Evolutionary conservation across 2,113 vertebrate genomes (phyloP).

Genomic region (Pithys albifrons): DNA sequence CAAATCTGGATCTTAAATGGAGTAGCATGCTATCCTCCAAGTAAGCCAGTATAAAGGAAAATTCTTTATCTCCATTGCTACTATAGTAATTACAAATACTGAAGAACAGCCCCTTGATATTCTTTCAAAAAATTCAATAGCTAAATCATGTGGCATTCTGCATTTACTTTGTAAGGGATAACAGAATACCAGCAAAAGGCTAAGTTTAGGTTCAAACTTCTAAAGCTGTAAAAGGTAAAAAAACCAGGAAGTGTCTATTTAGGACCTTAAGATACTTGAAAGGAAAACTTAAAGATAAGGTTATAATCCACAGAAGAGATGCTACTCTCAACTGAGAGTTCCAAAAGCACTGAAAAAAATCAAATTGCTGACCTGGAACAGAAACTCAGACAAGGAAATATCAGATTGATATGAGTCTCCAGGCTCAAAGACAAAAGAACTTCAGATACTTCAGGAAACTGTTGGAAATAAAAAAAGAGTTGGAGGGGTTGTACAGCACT

Average conservation of each 20-base stretch:
- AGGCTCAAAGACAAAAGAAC: neutral
- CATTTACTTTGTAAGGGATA: neutral
- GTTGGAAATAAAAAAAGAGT: neutral
- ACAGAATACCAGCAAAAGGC: neutral
- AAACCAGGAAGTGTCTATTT: neutral
- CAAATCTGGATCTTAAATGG: neutral
- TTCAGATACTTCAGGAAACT: neutral
- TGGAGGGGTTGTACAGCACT: neutral
- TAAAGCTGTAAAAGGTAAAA: neutral
- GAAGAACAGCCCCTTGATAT: neutral
- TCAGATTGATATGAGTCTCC: neutral
- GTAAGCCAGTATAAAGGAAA: neutral
- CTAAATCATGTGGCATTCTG: neutral
- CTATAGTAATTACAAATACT: neutral
- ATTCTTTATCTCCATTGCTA: neutral
- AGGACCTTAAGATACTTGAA: neutral
- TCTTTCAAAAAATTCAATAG: neutral
- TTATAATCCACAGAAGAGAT: neutral
- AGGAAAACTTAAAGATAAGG: constrained; percentile 16
- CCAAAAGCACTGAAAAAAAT: constrained; percentile 1
- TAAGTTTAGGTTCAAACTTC: neutral
- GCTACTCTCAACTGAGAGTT: neutral
- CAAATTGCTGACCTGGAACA: constrained; percentile 3
- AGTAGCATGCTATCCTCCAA: neutral
- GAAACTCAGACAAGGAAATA: constrained; percentile 22